Evolutionary conservation across 1,140 invertebrate genomes (phyloP), one percentile per base, ranked within the genome.

Genomic region (Drosophila virilis): DNA sequence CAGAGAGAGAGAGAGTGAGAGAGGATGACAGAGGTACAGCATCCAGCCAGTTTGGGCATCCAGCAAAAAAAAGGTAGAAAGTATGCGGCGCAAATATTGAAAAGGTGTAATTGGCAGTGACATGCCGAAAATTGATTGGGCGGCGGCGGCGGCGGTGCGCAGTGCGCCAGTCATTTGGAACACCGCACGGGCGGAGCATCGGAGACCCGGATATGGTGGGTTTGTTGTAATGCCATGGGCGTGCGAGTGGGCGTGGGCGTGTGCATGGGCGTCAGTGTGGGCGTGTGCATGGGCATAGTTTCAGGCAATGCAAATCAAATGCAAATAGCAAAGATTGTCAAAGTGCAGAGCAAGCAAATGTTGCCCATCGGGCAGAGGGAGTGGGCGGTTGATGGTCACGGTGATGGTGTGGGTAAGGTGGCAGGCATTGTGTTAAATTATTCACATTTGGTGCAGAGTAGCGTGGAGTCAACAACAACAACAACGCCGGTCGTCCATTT

Each of bases 61-160:
- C 35, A 13, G 40, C 3, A 50, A 68, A 68, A 69, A 50, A n/a
- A 52, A 60, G 66, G 71, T 69, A 67, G 50, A 61, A 88, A 81
- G 82, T 70, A 81, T 78, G 71, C 80, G 70, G 85, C 74, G 67
- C 85, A 89, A 89, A 89, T 89, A 89, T 89, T 89, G 84, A 89
- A 89, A 89, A 89, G 80, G 84, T 89, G 84, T 89, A 89, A 89
- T 89, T 89, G 84, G 84, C 84, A 89, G 80, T 89, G 84, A 89
- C 84, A 89, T 89, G 64, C 80, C 84, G 84, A 90, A 89, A 90
- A 89, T 89, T 89, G 84, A 89, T 89, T 79, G 77, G 74, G 68
- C 74, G 88, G 68, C 79, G 54, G 43, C 43, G 43, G 15, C 12
- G 48, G 32, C 15, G 33, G 13, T 35, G 58, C 80, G 82, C 78